A percentile compares a stretch with the other conserved stretches of the same genome.
Evolutionary conservation across 2,797 vertebrate species (phyloP).

Genomic region (Galagoides demidoff): DNA sequence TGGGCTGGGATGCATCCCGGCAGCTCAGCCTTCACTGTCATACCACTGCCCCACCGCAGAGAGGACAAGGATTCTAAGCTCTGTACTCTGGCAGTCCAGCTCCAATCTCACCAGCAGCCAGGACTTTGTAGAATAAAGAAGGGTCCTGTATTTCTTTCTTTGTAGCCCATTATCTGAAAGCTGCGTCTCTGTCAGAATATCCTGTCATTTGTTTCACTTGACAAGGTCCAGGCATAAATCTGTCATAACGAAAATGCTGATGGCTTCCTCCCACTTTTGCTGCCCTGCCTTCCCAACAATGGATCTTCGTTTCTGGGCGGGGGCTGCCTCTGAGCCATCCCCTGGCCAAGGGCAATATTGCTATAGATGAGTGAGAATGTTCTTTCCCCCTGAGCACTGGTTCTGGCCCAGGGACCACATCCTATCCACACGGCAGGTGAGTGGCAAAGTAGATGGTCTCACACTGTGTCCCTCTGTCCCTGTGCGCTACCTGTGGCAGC

Average conservation of each 20-base stretch:
- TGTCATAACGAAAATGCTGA: constrained; percentile 80
- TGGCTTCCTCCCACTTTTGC: constrained; percentile 76
- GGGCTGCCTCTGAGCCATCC: constrained; percentile 3
- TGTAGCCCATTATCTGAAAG: constrained; percentile 72
- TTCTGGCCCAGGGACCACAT: constrained; percentile 5
- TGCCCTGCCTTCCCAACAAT: background rate
- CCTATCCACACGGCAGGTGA: background rate
- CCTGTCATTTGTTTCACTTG: constrained; percentile 81
- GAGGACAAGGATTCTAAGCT: constrained; percentile 56
- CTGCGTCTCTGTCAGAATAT: constrained; percentile 59
- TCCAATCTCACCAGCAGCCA: constrained; percentile 48
- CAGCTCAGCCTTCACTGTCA: constrained; percentile 9
- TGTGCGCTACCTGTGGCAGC: background rate
- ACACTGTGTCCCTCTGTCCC: constrained; percentile 30
- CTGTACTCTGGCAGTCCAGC: constrained; percentile 44
- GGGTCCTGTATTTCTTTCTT: constrained; percentile 52
- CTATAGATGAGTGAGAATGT: background rate
- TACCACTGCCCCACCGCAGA: background rate
- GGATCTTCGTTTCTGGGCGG: background rate
- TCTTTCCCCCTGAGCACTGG: background rate
- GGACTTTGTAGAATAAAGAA: constrained; percentile 60
- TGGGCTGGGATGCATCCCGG: background rate
- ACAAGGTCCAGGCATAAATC: constrained; percentile 78
- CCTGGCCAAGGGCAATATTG: constrained; percentile 27
- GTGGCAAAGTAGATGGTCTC: background rate